Conservation (phyloP, 2,113 vertebrate species). For the Odocoileus virginianus region DNA sequence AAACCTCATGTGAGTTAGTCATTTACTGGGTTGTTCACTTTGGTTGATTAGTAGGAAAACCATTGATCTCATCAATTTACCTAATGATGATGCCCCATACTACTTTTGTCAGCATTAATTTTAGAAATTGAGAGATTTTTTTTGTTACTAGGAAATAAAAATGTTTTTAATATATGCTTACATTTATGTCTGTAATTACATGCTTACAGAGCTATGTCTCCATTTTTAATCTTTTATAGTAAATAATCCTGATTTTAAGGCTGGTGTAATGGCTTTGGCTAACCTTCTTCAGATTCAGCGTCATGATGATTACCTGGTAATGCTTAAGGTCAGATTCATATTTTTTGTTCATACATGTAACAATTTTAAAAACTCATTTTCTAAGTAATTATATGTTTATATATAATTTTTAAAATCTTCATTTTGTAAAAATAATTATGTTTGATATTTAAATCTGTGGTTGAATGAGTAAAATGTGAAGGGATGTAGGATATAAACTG, state of each 20-base stretch:
- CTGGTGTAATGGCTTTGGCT: constrained; percentile 93
- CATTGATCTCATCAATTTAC: background rate
- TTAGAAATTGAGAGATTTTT: background rate
- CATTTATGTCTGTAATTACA: background rate
- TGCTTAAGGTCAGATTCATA: constrained; percentile 91
- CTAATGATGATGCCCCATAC: background rate
- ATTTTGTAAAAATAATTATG: background rate
- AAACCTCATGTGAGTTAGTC: background rate
- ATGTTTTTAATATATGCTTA: background rate
- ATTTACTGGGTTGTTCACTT: background rate
- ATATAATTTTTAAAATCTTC: background rate
- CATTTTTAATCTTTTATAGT: constrained; percentile 78
- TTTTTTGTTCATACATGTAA: background rate
- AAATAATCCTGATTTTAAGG: constrained; percentile 95
- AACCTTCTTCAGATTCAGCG: constrained; percentile 96
- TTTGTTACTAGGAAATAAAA: background rate
- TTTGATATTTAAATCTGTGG: background rate
- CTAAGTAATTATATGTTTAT: background rate
- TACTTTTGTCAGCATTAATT: background rate
- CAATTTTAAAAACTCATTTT: background rate
- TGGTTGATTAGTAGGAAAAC: background rate
- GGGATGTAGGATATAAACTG: background rate
- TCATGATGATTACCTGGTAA: constrained; percentile 96
- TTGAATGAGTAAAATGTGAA: background rate
- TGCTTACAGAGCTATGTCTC: background rate